phyloP scores from a whole-genome alignment of 2,113 vertebrate species.

The Anguilla japonica region DNA sequence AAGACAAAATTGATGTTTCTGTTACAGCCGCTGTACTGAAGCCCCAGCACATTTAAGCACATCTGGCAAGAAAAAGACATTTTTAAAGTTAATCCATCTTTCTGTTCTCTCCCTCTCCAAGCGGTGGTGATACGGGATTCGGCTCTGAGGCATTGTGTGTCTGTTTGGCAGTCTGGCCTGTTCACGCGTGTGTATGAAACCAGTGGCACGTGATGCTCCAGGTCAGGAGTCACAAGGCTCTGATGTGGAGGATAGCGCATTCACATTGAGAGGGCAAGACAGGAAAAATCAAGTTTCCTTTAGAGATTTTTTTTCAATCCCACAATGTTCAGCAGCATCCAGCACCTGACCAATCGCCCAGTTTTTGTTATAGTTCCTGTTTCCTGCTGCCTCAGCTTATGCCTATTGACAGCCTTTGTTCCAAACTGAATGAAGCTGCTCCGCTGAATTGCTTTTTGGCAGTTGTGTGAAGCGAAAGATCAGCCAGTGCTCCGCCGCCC shows the following conservation, averaged over 20 bases:
- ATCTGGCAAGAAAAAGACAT: not conserved
- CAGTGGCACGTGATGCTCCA: not conserved
- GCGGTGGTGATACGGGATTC: not conserved
- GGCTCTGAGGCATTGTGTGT: not conserved
- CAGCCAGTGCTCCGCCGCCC: not conserved
- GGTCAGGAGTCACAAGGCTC: not conserved
- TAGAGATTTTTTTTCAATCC: not conserved
- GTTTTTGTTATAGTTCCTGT: not conserved
- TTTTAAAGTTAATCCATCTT: constrained; percentile 20
- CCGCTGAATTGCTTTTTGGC: constrained; percentile 8
- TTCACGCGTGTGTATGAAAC: constrained; percentile 5
- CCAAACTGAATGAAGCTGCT: not conserved
- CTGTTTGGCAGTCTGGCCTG: not conserved
- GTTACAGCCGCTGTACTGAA: not conserved
- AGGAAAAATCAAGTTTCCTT: not conserved
- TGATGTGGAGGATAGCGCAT: not conserved
- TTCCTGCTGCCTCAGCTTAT: not conserved
- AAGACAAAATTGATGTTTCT: constrained; percentile 13
- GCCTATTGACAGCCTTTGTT: constrained; percentile 12
- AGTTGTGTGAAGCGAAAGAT: not conserved
- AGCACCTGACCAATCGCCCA: not conserved
- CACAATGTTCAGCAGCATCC: not conserved
- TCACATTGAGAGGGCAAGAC: not conserved
- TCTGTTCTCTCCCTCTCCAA: constrained; percentile 7
- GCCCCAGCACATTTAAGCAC: constrained; percentile 17